Evolutionary conservation across 2,888 invertebrate species (phyloP).

Genomic region (Pomacea canaliculata): DNA sequence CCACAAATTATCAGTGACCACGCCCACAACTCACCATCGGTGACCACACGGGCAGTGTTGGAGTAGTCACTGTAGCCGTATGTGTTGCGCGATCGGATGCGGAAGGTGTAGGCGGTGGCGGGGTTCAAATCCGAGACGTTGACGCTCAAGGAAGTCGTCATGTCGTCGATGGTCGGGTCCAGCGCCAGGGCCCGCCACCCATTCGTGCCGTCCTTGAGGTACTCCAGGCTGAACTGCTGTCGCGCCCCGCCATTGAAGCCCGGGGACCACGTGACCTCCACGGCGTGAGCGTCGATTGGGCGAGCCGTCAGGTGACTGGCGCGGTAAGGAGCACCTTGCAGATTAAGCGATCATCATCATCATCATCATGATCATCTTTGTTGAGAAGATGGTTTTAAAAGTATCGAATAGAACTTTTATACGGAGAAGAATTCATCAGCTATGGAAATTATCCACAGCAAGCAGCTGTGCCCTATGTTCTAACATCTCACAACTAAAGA

Average conservation of each 20-base stretch:
- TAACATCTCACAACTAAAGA: no score
- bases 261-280: conserved; percentile 26
- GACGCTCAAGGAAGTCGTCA: conserved; percentile 8
- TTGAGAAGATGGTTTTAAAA: no score
- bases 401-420: no score
- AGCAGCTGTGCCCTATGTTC: no score
- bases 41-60: conserved; percentile 5
- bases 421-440: no score
- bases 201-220: conserved; percentile 17
- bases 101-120: conserved; percentile 22
- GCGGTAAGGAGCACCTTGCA: conserved; percentile 23
- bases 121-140: conserved; percentile 27
- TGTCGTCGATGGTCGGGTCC: conserved; percentile 14
- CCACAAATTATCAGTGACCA: no score
- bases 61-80: conserved; percentile 28
- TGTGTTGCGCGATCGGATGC: conserved; percentile 19
- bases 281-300: conserved; percentile 12
- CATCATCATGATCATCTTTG: no score
- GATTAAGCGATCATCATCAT: no score
- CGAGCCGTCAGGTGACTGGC: conserved; percentile 18
- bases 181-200: conserved; percentile 24
- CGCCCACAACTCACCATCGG: conserved; percentile 16
- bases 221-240: conserved; percentile 29
- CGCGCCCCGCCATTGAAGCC: conserved; percentile 28
- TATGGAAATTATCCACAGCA: no score